phyloP scores from a whole-genome alignment of 2,888 invertebrate species.

The Anoplius nigerrimus region DNA sequence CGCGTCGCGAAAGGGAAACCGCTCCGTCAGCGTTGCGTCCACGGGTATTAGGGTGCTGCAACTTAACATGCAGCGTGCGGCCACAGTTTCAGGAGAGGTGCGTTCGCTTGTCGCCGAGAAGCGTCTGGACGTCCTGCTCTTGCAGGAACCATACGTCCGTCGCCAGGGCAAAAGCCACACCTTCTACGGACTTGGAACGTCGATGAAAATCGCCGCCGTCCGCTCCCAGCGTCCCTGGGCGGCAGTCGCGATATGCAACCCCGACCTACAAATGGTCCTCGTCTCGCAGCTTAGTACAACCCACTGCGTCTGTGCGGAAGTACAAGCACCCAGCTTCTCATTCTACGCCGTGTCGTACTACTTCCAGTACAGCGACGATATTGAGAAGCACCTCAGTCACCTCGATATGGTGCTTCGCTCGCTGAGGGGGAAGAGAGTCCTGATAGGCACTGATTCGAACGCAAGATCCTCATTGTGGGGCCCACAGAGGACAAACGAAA shows the following conservation, averaged over 20 bases:
- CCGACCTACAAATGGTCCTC: neutral
- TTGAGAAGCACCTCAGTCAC: conserved; percentile 4
- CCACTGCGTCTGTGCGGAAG: conserved; percentile 2
- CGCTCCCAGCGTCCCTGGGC: neutral
- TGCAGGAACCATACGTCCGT: neutral
- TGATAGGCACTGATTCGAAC: neutral
- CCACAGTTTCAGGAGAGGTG: too few relatives aligned
- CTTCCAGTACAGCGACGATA: too few relatives aligned
- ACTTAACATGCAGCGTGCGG: too few relatives aligned
- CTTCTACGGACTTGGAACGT: neutral
- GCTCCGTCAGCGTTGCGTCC: too few relatives aligned
- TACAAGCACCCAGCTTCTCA: neutral
- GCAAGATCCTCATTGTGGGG: neutral
- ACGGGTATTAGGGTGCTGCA: too few relatives aligned
- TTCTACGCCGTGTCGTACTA: neutral
- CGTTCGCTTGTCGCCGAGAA: too few relatives aligned
- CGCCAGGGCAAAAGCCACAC: neutral
- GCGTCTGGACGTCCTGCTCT: neutral
- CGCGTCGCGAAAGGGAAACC: too few relatives aligned
- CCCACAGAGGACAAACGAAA: neutral
- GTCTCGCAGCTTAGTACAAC: neutral
- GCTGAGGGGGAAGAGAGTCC: neutral
- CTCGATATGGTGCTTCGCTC: neutral
- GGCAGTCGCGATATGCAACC: neutral
- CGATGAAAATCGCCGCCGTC: neutral